Evolutionary conservation across 1,140 invertebrate genomes (phyloP).

Genomic region (Charaxes varanes): DNA sequence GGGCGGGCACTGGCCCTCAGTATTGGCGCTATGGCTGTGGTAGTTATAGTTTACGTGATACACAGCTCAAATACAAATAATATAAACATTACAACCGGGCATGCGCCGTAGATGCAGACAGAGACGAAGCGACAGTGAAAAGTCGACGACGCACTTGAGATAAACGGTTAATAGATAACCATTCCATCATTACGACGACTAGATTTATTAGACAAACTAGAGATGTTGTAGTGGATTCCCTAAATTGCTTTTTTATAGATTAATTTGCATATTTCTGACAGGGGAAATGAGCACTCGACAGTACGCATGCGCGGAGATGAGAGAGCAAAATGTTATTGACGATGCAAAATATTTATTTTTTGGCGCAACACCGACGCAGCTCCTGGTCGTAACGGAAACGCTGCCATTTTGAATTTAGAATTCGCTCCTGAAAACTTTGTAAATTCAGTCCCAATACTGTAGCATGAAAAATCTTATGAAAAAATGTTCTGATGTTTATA

Average conservation of each 20-base stretch:
- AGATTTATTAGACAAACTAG: slow-evolving; percentile 35
- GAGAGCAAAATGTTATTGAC: slow-evolving; percentile 60
- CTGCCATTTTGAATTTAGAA: slow-evolving; percentile 36
- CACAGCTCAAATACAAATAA: slow-evolving; percentile 76
- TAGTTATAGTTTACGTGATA: slow-evolving; percentile 76
- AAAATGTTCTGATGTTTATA: not conserved
- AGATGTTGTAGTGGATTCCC: slow-evolving; percentile 38
- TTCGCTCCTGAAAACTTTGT: not conserved
- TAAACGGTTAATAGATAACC: slow-evolving; percentile 1
- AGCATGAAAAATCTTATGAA: not conserved
- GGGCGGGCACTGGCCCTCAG: slow-evolving; percentile 63
- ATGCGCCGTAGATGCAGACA: slow-evolving; percentile 59
- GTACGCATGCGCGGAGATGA: slow-evolving; percentile 49
- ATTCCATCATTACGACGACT: slow-evolving; percentile 6
- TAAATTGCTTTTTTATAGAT: slow-evolving; percentile 66
- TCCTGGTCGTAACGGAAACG: slow-evolving; percentile 28
- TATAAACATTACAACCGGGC: slow-evolving; percentile 73
- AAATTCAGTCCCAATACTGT: not conserved
- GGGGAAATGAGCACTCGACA: slow-evolving; percentile 25
- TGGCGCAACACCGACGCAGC: slow-evolving; percentile 48
- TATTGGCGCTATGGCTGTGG: slow-evolving; percentile 71
- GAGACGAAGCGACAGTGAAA: slow-evolving; percentile 33
- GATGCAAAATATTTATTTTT: slow-evolving; percentile 72
- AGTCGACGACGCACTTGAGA: slow-evolving; percentile 1
- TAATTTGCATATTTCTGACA: slow-evolving; percentile 73